Evolutionary conservation across 2,888 invertebrate species (phyloP).

Genomic region (Platerodrilus igneus): DNA sequence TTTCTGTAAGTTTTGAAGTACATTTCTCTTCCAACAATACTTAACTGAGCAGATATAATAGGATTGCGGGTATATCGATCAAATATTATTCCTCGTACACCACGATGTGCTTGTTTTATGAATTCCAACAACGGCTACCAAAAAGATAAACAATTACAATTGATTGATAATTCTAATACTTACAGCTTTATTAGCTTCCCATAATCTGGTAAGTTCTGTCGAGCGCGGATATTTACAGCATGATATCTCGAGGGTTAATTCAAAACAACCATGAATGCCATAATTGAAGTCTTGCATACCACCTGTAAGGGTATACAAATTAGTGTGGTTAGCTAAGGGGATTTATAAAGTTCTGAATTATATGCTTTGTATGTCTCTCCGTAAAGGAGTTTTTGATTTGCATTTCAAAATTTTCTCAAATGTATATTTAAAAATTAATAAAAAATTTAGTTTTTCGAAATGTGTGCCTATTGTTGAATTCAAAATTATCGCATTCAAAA

Average conservation of each 20-base stretch:
- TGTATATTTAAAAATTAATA: too few relatives aligned
- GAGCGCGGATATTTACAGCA: constrained; percentile 63
- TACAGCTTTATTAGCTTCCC: constrained; percentile 58
- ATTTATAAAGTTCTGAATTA: too few relatives aligned
- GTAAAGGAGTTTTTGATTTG: too few relatives aligned
- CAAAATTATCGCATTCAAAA: too few relatives aligned
- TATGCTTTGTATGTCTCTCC: too few relatives aligned
- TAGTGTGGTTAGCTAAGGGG: too few relatives aligned
- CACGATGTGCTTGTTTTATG: constrained; percentile 53
- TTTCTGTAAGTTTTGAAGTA: constrained; percentile 52
- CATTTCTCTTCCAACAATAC: constrained; percentile 54
- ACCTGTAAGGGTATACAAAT: constrained; percentile 38
- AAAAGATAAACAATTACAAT: constrained; percentile 24
- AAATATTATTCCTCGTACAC: constrained; percentile 57
- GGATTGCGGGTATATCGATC: constrained; percentile 48
- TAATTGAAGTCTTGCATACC: constrained; percentile 69
- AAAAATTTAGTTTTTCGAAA: too few relatives aligned
- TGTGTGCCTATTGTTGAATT: too few relatives aligned
- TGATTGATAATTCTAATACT: constrained; percentile 9
- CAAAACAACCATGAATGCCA: constrained; percentile 60
- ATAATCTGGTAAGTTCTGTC: constrained; percentile 50
- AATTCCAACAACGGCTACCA: constrained; percentile 54
- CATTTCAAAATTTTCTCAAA: too few relatives aligned
- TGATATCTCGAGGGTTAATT: constrained; percentile 61
- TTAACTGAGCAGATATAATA: constrained; percentile 50